Conservation (phyloP, 2,888 invertebrate species). For the Pseudanteris insignis region DNA sequence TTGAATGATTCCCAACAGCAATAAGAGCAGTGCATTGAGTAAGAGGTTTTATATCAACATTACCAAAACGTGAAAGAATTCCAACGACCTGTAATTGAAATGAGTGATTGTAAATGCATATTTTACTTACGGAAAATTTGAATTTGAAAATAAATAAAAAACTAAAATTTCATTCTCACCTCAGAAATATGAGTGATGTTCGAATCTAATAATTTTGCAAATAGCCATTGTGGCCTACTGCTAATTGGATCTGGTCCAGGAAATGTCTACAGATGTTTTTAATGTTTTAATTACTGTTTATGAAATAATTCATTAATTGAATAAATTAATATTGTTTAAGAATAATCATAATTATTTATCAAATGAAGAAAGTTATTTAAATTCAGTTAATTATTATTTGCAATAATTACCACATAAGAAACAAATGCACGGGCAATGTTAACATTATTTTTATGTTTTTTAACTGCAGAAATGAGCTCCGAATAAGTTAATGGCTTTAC, state of each 20-base stretch:
- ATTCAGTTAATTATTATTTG: too few species aligned
- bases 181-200: conserved; percentile 29
- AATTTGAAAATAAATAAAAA: too few species aligned
- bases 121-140: too few species aligned
- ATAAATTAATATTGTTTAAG: too few species aligned
- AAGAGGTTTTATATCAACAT: conserved; percentile 72
- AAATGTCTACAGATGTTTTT: too few species aligned
- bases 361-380: too few species aligned
- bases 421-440: conserved; percentile 72
- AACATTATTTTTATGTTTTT: conserved; percentile 69
- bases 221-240: conserved; percentile 68
- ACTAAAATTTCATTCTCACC: conserved; percentile 33
- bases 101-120: too few species aligned
- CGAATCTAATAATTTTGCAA: conserved; percentile 59
- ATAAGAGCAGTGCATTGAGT: conserved; percentile 69
- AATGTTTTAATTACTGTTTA: too few species aligned
- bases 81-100: conserved; percentile 68
- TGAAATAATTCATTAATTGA: too few species aligned
- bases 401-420: conserved; percentile 70
- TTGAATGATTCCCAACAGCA: conserved; percentile 70
- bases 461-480: conserved; percentile 69
- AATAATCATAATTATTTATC: too few species aligned
- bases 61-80: conserved; percentile 71
- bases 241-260: conserved; percentile 68
- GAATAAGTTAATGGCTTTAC: conserved; percentile 62